Evolutionary conservation across 1,140 invertebrate species (phyloP).

Genomic region (Solenopsis fugax): DNA sequence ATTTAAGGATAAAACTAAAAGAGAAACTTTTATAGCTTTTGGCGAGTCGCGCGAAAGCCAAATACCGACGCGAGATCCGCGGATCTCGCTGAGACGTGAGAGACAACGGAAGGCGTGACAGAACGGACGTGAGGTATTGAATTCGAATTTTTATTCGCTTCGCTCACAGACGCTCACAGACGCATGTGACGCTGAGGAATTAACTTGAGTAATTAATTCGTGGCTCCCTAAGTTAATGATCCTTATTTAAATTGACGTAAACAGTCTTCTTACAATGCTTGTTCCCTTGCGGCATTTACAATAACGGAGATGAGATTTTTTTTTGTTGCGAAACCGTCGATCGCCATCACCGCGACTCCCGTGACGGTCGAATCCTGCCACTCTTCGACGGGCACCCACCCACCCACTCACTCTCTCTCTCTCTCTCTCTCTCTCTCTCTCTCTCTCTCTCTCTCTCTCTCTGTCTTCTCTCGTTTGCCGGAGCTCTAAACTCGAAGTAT

Average conservation of each 20-base stretch:
- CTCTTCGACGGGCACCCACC: background rate
- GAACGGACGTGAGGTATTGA: conserved; percentile 55
- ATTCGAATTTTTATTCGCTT: conserved; percentile 58
- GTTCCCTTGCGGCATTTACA: conserved; percentile 82
- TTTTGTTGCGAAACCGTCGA: conserved; percentile 76
- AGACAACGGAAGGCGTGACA: conserved; percentile 22
- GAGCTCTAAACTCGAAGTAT: conserved; percentile 44
- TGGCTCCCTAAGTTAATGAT: conserved; percentile 81
- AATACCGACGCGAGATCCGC: background rate
- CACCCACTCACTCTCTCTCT: background rate
- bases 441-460: background rate
- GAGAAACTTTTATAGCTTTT: background rate
- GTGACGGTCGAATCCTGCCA: conserved; percentile 15
- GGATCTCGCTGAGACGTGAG: background rate
- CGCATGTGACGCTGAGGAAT: conserved; percentile 35
- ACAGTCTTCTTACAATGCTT: conserved; percentile 86
- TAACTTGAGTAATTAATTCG: conserved; percentile 76
- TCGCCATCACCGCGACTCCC: conserved; percentile 67
- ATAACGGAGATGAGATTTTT: conserved; percentile 77
- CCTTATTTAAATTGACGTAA: conserved; percentile 86
- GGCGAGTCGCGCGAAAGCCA: background rate
- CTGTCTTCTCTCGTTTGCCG: background rate
- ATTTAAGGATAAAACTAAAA: conserved; percentile 38
- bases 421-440: background rate
- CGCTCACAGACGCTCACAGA: conserved; percentile 1